Conservation (phyloP, 2,797 vertebrate genomes). For the Takifugu rubripes region DNA sequence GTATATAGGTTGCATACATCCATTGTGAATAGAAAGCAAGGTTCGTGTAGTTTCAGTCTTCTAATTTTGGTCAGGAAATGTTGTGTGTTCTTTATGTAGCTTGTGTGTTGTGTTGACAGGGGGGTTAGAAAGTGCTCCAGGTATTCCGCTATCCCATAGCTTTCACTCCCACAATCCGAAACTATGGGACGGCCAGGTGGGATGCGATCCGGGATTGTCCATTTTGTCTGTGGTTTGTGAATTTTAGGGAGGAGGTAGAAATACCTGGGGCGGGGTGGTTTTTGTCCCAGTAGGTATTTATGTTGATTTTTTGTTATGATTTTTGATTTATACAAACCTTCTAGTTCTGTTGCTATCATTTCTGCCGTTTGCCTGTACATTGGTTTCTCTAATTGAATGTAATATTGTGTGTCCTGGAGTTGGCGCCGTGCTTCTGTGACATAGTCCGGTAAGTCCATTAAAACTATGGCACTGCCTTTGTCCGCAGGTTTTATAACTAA, state of each 20-base stretch:
- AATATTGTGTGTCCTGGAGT: background rate
- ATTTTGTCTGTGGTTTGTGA: no score
- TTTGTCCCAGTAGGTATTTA: background rate
- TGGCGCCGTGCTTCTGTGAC: background rate
- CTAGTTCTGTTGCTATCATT: background rate
- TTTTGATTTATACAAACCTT: background rate
- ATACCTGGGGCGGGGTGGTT: no score
- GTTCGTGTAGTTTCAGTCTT: background rate
- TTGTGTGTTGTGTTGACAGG: background rate
- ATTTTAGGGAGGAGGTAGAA: background rate
- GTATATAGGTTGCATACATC: background rate
- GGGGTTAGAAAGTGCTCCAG: background rate
- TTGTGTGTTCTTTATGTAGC: background rate
- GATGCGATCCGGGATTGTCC: background rate
- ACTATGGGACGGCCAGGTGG: background rate
- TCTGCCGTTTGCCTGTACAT: background rate
- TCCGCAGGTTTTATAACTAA: background rate
- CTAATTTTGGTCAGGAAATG: background rate
- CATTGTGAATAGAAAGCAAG: background rate
- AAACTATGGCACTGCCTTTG: background rate
- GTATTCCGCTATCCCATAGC: background rate
- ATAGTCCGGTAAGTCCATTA: background rate
- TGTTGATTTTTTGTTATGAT: background rate
- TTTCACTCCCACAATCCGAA: background rate
- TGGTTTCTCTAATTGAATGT: background rate